Percentiles rank a stretch among this genome's conserved stretches.
Conservation (phyloP, 2,797 vertebrate genomes). For the Pristis pectinata region DNA sequence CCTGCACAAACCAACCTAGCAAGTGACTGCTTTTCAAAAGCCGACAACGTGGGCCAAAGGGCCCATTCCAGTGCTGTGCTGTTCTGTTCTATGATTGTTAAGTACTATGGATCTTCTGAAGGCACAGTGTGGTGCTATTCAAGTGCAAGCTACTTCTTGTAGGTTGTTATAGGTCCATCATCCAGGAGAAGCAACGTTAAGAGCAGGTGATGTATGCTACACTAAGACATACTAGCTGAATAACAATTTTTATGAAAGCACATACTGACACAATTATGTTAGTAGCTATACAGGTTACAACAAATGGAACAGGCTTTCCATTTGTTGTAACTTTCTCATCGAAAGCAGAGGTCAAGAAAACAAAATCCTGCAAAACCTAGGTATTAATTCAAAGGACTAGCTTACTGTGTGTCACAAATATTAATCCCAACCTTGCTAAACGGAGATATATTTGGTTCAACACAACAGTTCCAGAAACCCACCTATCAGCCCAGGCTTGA, state of each 20-base stretch:
- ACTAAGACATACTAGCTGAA: neutral
- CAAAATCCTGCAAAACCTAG: neutral
- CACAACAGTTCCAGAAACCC: too few relatives aligned
- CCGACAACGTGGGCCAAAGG: too few relatives aligned
- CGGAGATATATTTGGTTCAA: too few relatives aligned
- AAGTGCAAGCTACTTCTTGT: neutral
- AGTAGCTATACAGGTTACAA: neutral
- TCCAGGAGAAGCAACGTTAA: neutral
- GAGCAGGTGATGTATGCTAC: neutral
- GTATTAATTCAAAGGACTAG: neutral
- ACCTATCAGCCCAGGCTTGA: too few relatives aligned
- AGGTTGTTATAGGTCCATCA: neutral
- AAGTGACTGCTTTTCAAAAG: neutral
- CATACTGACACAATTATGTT: neutral
- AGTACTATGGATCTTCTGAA: too few relatives aligned
- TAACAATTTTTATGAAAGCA: neutral
- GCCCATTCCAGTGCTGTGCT: too few relatives aligned
- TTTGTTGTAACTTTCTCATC: neutral
- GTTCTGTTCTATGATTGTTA: neutral
- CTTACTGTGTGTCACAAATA: neutral
- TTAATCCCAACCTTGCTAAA: neutral
- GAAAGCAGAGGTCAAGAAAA: neutral
- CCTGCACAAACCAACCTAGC: too few relatives aligned
- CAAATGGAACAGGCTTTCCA: neutral
- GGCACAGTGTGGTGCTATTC: neutral